A percentile compares a stretch with the other conserved stretches of the same genome.
These are phyloP conservation scores for Prosapia bicincta DNA, from an alignment of 2,888 invertebrate genomes.

Conservation along the genomic window DNA sequence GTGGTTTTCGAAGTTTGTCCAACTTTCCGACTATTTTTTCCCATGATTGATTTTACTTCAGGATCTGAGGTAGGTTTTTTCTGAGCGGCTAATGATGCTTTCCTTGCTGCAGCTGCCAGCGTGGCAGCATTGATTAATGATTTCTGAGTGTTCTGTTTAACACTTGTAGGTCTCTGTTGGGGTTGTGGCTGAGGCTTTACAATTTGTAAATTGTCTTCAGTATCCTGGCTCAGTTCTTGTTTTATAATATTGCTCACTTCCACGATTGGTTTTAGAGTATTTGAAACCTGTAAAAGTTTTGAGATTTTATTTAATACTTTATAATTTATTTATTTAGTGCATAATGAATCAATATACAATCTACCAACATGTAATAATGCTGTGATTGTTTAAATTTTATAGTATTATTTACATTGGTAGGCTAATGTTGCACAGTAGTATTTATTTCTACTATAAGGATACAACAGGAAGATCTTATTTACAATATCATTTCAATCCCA, in stretches of 20 bases:
- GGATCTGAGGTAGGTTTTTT: background rate
- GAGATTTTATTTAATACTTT: too few relatives aligned
- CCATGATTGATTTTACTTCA: slow-evolving; percentile 32
- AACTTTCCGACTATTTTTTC: slow-evolving; percentile 26
- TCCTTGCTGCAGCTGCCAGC: slow-evolving; percentile 3
- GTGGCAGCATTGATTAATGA: slow-evolving; percentile 16
- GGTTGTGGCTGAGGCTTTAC: too few relatives aligned
- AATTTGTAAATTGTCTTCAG: background rate
- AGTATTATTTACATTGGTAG: too few relatives aligned
- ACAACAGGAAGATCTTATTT: too few relatives aligned
- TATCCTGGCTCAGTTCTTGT: background rate
- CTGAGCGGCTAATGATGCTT: slow-evolving; percentile 8
- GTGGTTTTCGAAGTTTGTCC: slow-evolving; percentile 4
- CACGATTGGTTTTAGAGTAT: background rate
- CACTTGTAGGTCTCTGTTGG: too few relatives aligned
- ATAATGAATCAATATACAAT: too few relatives aligned
- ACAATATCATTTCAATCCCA: too few relatives aligned
- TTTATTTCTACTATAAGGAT: too few relatives aligned
- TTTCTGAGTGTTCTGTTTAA: slow-evolving; percentile 5
- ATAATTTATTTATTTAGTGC: too few relatives aligned
- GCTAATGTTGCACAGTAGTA: too few relatives aligned
- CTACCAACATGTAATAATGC: too few relatives aligned
- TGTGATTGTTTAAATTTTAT: too few relatives aligned
- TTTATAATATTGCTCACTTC: background rate
- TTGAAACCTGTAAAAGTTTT: background rate